Percentiles rank a stretch among this genome's conserved stretches.
Evolutionary conservation across 1,140 invertebrate genomes (phyloP).

Genomic region (Hermatobates lingyangjiaoensis): DNA sequence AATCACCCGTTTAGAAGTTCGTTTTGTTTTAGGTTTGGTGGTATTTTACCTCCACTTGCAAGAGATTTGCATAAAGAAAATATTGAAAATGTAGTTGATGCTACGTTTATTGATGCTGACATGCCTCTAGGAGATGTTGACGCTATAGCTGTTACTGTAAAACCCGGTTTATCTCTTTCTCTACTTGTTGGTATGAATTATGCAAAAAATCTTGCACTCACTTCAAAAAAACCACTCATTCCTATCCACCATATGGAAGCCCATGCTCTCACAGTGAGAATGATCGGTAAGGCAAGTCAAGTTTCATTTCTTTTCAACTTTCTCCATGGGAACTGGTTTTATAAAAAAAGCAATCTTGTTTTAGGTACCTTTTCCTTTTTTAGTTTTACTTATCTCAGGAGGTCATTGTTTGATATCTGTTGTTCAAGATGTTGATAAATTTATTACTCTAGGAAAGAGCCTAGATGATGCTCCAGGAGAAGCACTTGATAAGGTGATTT

Average conservation of each 20-base stretch:
- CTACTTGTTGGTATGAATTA: slow-evolving; percentile 63
- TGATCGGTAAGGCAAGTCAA: slow-evolving; percentile 35
- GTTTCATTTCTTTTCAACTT: background rate
- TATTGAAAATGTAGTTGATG: slow-evolving; percentile 52
- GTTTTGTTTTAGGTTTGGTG: slow-evolving; percentile 49
- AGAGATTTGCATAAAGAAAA: slow-evolving; percentile 57
- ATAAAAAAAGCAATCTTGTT: slow-evolving; percentile 5
- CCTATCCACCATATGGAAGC: slow-evolving; percentile 98
- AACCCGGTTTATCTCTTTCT: slow-evolving; percentile 67
- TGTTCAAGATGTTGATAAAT: slow-evolving; percentile 52
- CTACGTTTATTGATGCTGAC: slow-evolving; percentile 42
- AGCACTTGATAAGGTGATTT: slow-evolving; percentile 18
- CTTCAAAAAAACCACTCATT: slow-evolving; percentile 64
- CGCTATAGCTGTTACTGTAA: slow-evolving; percentile 78
- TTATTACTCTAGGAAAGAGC: slow-evolving; percentile 55
- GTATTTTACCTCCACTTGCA: slow-evolving; percentile 76
- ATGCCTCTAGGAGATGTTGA: slow-evolving; percentile 52
- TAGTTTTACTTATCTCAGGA: slow-evolving; percentile 76
- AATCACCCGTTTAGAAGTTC: no score
- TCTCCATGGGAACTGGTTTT: background rate
- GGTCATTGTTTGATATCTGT: slow-evolving; percentile 75
- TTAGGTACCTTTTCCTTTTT: slow-evolving; percentile 64
- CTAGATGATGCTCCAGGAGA: slow-evolving; percentile 71
- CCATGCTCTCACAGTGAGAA: slow-evolving; percentile 76
- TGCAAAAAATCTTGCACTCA: slow-evolving; percentile 54